Conservation (phyloP, 1,140 invertebrate genomes). For the Brachionus rubens region DNA sequence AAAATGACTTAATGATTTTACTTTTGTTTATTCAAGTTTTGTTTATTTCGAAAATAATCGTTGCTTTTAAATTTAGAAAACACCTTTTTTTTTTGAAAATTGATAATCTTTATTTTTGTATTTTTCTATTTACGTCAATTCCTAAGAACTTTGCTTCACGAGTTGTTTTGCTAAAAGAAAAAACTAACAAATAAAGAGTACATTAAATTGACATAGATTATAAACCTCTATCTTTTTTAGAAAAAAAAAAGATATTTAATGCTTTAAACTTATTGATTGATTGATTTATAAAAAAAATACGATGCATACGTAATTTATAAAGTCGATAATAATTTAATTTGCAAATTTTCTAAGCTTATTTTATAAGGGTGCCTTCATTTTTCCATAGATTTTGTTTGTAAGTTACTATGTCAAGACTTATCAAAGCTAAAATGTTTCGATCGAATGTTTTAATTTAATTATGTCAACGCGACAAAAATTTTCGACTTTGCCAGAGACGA, state of each 20-base stretch:
- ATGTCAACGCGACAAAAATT: constrained; percentile 15
- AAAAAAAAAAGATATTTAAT: not conserved
- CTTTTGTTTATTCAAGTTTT: no score
- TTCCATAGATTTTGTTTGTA: no score
- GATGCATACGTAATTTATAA: not conserved
- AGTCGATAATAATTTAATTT: not conserved
- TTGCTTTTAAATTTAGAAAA: no score
- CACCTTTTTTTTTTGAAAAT: no score
- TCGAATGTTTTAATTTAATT: not conserved
- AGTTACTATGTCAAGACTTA: not conserved
- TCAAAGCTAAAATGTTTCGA: not conserved
- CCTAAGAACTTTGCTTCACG: not conserved
- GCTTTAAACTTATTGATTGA: constrained; percentile 12
- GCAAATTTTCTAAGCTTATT: no score
- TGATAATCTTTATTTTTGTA: no score
- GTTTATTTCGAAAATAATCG: no score
- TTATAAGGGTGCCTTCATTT: no score
- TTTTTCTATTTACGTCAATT: constrained; percentile 21
- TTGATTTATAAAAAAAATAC: not conserved
- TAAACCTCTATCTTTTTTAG: not conserved
- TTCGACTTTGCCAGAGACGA: constrained; percentile 17
- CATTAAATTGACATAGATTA: constrained; percentile 15
- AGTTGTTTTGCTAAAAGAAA: constrained; percentile 24
- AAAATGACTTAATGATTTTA: no score
- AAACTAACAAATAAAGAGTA: constrained; percentile 6